Percentiles rank a stretch among this genome's conserved stretches.
These are phyloP conservation scores for Plebejus anna DNA, from an alignment of 2,888 invertebrate species.

Conservation along the genomic window DNA sequence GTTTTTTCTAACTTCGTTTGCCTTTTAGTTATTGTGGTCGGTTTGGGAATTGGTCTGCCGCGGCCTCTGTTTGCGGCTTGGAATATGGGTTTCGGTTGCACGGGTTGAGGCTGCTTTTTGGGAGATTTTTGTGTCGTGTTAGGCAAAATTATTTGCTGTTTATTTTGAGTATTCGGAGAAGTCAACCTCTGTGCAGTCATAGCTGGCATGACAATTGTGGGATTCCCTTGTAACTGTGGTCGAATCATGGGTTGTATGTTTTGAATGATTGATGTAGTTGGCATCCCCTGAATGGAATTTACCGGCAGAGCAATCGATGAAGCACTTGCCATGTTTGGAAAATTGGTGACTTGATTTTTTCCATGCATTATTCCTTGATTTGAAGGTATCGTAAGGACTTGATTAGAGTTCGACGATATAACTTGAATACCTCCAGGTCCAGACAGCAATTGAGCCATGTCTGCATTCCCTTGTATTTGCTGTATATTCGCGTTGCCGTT, in stretches of 20 bases:
- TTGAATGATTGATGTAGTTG: conserved; percentile 68
- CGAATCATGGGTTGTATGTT: conserved; percentile 76
- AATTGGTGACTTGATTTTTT: conserved; percentile 70
- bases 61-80: conserved; percentile 67
- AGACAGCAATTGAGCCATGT: conserved; percentile 69
- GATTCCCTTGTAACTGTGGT: conserved; percentile 70
- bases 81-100: conserved; percentile 74
- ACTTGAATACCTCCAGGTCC: conserved; percentile 74
- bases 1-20: conserved; percentile 75
- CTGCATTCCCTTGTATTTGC: conserved; percentile 65
- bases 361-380: conserved; percentile 68
- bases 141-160: conserved; percentile 70
- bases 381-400: conserved; percentile 70
- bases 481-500: conserved; percentile 64
- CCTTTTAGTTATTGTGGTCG: conserved; percentile 67
- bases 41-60: conserved; percentile 72
- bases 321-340: conserved; percentile 74
- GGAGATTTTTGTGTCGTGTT: conserved; percentile 69
- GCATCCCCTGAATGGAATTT: conserved; percentile 73
- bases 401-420: conserved; percentile 75
- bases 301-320: conserved; percentile 73
- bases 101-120: conserved; percentile 68
- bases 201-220: conserved; percentile 70
- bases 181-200: conserved; percentile 69
- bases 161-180: conserved; percentile 67